Conservation (phyloP, 2,113 vertebrate species). For the Echinops telfairi region DNA sequence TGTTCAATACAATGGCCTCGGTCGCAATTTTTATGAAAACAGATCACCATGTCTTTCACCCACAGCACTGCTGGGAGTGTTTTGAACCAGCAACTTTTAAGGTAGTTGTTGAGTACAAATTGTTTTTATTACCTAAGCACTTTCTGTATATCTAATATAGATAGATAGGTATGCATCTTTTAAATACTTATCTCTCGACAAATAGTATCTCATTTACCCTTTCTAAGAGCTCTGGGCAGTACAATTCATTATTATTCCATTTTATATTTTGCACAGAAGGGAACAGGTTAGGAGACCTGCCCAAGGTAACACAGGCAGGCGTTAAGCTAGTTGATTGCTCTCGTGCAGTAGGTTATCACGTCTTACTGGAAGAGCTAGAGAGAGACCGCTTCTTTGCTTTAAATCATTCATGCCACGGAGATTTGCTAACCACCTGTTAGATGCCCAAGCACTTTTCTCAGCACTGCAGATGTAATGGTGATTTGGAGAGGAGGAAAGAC, state of each 20-base stretch:
- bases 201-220: background rate
- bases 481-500: background rate
- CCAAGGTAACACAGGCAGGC: background rate
- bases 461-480: background rate
- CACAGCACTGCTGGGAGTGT: background rate
- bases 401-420: background rate
- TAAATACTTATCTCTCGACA: background rate
- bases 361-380: background rate
- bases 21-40: background rate
- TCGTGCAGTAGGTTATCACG: background rate
- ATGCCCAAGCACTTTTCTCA: too few relatives aligned
- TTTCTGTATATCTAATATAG: background rate
- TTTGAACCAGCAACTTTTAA: background rate
- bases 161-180: background rate
- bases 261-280: background rate
- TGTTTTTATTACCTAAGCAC: background rate
- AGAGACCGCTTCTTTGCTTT: background rate
- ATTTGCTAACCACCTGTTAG: background rate
- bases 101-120: background rate
- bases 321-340: background rate
- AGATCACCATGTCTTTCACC: background rate
- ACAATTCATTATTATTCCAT: background rate
- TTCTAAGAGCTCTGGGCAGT: background rate
- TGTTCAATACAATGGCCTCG: background rate
- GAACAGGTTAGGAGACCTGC: background rate